These are phyloP conservation scores for Brachirus orientalis DNA, from an alignment of 2,113 vertebrate genomes.

Conservation along the genomic window DNA sequence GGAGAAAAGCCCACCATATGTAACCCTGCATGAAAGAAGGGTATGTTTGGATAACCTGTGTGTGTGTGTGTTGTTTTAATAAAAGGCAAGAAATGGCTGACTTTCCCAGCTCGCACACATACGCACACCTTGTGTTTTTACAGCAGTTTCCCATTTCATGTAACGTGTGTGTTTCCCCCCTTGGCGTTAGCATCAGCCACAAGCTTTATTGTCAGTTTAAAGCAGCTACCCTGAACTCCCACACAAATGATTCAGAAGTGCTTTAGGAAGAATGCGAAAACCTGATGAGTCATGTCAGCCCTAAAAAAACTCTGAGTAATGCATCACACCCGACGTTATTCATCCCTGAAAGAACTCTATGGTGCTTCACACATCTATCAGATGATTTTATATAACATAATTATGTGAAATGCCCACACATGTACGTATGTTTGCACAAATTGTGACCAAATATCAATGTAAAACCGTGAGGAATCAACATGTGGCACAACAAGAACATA, in stretches of 20 bases:
- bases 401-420: conserved; percentile 37
- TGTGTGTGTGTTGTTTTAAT: no score
- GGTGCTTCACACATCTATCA: conserved; percentile 23
- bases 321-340: neutral
- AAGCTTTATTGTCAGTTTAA: conserved; percentile 2
- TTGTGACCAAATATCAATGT: neutral
- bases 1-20: conserved; percentile 54
- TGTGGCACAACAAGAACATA: conserved; percentile 21
- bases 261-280: conserved; percentile 6
- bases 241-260: conserved; percentile 13
- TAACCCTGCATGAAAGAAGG: conserved; percentile 41
- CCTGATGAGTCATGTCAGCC: conserved; percentile 54
- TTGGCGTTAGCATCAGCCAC: neutral
- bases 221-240: neutral
- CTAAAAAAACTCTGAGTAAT: conserved; percentile 15
- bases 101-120: conserved; percentile 1
- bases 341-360: conserved; percentile 2
- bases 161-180: conserved; percentile 14
- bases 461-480: conserved; percentile 29
- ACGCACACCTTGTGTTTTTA: conserved; percentile 1
- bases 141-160: conserved; percentile 13
- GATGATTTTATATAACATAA: conserved; percentile 40
- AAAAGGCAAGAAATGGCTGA: no score
- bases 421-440: conserved; percentile 15
- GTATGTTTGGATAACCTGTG: conserved; percentile 12